phyloP scores from a whole-genome alignment of 2,888 invertebrate genomes.

The Heliconius erato region DNA sequence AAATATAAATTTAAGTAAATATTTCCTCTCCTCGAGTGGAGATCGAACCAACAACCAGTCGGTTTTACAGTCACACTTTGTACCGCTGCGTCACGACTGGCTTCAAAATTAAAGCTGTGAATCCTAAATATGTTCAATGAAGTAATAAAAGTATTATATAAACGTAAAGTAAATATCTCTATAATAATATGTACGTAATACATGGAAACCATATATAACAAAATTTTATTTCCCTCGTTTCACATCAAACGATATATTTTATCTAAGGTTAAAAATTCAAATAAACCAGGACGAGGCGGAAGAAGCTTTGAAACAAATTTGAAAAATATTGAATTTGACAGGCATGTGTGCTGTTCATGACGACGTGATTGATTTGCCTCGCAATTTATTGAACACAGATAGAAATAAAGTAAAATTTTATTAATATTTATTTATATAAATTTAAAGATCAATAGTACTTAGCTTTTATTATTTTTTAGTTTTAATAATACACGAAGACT shows the following conservation, averaged over 20 bases:
- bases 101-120: too few relatives aligned
- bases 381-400: constrained; percentile 22
- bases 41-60: too few relatives aligned
- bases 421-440: too few relatives aligned
- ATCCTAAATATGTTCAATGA: too few relatives aligned
- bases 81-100: too few relatives aligned
- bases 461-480: neutral
- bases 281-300: neutral
- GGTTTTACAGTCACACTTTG: too few relatives aligned
- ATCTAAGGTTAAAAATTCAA: constrained; percentile 1
- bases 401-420: neutral
- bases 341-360: constrained; percentile 26
- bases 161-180: neutral
- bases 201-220: too few relatives aligned
- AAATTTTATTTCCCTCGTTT: neutral
- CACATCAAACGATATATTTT: neutral
- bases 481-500: too few relatives aligned
- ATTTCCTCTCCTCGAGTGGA: too few relatives aligned
- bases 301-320: constrained; percentile 24
- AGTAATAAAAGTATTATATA: too few relatives aligned
- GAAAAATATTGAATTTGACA: constrained; percentile 28
- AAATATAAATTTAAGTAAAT: too few relatives aligned
- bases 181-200: neutral
- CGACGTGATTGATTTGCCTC: constrained; percentile 27
- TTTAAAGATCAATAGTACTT: too few relatives aligned